Evolutionary conservation across 2,797 vertebrate species (phyloP).

Genomic region (Pagetopsis macropterus): DNA sequence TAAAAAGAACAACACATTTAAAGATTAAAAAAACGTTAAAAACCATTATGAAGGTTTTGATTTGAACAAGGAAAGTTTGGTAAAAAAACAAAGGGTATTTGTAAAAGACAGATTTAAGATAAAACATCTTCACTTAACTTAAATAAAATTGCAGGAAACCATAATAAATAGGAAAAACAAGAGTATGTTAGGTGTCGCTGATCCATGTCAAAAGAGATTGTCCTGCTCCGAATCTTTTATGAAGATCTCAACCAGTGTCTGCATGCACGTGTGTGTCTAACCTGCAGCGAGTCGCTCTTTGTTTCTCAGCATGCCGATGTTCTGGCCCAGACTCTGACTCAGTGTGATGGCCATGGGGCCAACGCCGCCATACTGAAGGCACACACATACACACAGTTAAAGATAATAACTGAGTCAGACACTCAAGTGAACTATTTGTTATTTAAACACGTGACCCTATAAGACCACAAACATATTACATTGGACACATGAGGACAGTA

Average conservation of each 20-base stretch:
- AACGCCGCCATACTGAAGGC: constrained; percentile 90
- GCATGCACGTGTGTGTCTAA: constrained; percentile 49
- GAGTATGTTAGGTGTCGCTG: not conserved
- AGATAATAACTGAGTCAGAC: not conserved
- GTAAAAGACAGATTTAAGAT: not conserved
- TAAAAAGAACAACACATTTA: too few relatives aligned
- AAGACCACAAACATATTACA: too few relatives aligned
- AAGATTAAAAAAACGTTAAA: too few relatives aligned
- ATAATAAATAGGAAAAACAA: not conserved
- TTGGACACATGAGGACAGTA: too few relatives aligned
- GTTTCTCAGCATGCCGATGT: constrained; percentile 97
- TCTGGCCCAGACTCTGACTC: constrained; percentile 95
- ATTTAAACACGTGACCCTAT: not conserved
- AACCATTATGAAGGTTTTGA: too few relatives aligned
- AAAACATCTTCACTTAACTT: not conserved
- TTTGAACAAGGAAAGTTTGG: not conserved
- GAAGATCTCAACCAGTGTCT: not conserved
- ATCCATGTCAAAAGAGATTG: not conserved
- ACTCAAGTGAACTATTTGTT: not conserved
- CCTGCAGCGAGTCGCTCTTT: constrained; percentile 90
- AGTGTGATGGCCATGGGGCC: constrained; percentile 94
- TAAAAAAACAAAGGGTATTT: not conserved
- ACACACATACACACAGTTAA: constrained; percentile 23
- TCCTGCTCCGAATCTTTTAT: not conserved
- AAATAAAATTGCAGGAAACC: not conserved